phyloP scores from a whole-genome alignment of 2,888 invertebrate genomes.

The Selenia dentaria region DNA sequence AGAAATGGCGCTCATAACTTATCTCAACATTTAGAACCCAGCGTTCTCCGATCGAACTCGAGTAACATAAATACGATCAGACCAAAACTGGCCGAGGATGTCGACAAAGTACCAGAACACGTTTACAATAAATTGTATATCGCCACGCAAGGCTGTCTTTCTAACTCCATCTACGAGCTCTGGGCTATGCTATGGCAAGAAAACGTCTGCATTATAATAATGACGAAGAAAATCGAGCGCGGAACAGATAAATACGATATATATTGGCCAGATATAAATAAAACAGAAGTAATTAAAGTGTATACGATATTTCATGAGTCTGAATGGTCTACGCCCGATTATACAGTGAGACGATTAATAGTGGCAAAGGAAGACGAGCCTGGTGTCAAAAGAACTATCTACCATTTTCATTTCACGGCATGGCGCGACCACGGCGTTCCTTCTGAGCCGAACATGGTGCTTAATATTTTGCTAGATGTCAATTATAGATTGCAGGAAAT shows the following conservation, averaged over 20 bases:
- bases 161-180: constrained; percentile 96
- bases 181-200: constrained; percentile 99
- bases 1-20: constrained; percentile 60
- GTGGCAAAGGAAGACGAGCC: constrained; percentile 71
- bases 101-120: constrained; percentile 74
- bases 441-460: constrained; percentile 97
- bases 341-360: constrained; percentile 93
- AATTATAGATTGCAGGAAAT: constrained; percentile 94
- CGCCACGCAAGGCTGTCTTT: constrained; percentile 97
- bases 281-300: constrained; percentile 90
- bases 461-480: constrained; percentile 97
- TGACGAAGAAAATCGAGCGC: constrained; percentile 99
- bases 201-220: constrained; percentile 98
- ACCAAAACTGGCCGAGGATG: constrained; percentile 62
- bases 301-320: constrained; percentile 91
- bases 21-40: constrained; percentile 60
- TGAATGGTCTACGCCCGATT: constrained; percentile 95
- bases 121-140: constrained; percentile 90
- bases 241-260: constrained; percentile 97
- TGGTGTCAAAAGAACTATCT: constrained; percentile 65
- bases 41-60: constrained; percentile 66
- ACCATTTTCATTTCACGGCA: constrained; percentile 85
- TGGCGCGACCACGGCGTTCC: constrained; percentile 99
- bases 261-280: constrained; percentile 97
- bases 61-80: constrained; percentile 82